These are phyloP conservation scores for Monoplex corrugatus DNA, from an alignment of 2,888 invertebrate species.

Conservation along the genomic window DNA sequence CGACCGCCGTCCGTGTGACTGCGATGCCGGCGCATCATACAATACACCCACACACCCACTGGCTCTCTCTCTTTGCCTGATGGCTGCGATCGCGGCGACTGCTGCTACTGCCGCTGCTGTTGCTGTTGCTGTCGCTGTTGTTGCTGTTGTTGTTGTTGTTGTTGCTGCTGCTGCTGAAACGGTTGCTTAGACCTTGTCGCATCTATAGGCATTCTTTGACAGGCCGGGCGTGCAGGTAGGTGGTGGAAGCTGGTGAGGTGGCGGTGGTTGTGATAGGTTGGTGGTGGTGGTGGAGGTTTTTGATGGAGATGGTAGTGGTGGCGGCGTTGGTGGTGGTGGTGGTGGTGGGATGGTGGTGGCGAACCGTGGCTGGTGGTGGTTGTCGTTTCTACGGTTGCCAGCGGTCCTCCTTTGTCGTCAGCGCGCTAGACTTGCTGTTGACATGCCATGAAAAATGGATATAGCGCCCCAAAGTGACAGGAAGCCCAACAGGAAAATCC, in stretches of 20 bases:
- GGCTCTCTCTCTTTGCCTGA: slow-evolving; percentile 25
- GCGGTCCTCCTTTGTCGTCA: not conserved
- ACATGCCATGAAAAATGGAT: not conserved
- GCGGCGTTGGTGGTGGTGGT: not conserved
- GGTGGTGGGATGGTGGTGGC: not conserved
- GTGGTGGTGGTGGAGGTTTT: not conserved
- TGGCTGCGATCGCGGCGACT: slow-evolving; percentile 50
- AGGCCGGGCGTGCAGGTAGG: no score
- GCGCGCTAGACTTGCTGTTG: not conserved
- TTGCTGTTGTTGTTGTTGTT: slow-evolving; percentile 7
- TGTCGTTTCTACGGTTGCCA: not conserved
- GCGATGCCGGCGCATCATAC: slow-evolving; percentile 63
- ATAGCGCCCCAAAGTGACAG: not conserved
- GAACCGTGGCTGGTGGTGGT: not conserved
- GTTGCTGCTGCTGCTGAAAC: slow-evolving; percentile 19
- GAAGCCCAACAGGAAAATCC: not conserved
- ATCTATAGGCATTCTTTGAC: slow-evolving; percentile 57
- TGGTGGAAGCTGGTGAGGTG: not conserved
- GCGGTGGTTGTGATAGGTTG: not conserved
- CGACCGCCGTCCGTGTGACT: slow-evolving; percentile 58
- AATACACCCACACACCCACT: no score
- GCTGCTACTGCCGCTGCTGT: slow-evolving; percentile 23
- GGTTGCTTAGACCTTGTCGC: slow-evolving; percentile 41
- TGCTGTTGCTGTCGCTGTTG: not conserved
- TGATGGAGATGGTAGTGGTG: not conserved